Evolutionary conservation across 2,888 invertebrate species (phyloP).

Genomic region (Ferdinandea cuprea): DNA sequence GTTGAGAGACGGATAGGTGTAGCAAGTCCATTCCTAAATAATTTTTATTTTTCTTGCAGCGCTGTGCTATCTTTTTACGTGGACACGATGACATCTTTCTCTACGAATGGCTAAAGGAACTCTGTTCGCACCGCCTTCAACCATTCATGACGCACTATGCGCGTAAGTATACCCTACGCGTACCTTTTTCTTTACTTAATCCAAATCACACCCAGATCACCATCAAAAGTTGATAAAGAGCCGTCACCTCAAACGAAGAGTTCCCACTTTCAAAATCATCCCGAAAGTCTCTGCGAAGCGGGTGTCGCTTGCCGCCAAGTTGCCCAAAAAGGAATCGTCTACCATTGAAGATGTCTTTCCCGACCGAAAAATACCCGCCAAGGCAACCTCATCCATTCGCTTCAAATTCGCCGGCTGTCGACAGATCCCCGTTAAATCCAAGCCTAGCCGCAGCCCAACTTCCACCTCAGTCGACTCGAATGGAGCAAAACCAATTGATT

Average conservation of each 20-base stretch:
- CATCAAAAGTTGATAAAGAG: constrained; percentile 78
- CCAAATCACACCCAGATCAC: constrained; percentile 74
- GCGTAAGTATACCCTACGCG: constrained; percentile 75
- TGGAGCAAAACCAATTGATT: constrained; percentile 28
- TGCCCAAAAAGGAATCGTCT: constrained; percentile 77
- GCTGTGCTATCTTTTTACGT: constrained; percentile 79
- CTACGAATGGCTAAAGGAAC: constrained; percentile 82
- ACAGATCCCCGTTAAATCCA: constrained; percentile 78
- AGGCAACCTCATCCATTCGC: constrained; percentile 78
- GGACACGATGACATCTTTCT: constrained; percentile 81
- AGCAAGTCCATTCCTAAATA: background rate
- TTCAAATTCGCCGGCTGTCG: constrained; percentile 82
- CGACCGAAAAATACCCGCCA: constrained; percentile 78
- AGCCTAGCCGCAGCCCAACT: constrained; percentile 76
- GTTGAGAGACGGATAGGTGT: background rate
- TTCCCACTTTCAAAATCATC: constrained; percentile 78
- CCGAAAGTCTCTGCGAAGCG: constrained; percentile 79
- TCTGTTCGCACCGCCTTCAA: constrained; percentile 80
- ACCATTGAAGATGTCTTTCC: constrained; percentile 81
- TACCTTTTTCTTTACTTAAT: background rate
- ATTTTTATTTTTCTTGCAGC: constrained; percentile 65
- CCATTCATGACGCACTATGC: constrained; percentile 81
- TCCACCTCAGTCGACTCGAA: constrained; percentile 54
- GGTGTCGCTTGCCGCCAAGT: constrained; percentile 43
- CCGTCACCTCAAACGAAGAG: constrained; percentile 76